Conservation (phyloP, 2,113 vertebrate genomes). For the Centrocercus urophasianus region DNA sequence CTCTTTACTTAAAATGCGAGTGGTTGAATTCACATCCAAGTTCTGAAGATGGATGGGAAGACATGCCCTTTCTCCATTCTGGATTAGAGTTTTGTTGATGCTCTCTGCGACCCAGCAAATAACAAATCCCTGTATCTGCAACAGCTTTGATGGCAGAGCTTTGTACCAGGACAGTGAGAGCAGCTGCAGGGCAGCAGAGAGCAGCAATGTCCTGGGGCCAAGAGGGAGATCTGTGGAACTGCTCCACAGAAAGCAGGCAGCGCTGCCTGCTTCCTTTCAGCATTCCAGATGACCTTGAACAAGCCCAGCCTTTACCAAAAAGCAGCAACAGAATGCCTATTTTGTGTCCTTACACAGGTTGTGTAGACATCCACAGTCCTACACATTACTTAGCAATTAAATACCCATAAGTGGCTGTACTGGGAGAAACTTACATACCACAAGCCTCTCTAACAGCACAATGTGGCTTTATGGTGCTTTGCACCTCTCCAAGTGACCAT, state of each 20-base stretch:
- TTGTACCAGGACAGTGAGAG: neutral
- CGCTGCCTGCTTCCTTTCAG: accelerated
- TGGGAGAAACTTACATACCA: neutral
- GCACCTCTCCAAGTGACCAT: neutral
- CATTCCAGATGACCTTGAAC: neutral
- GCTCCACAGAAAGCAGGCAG: neutral
- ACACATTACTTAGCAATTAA: neutral
- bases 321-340: neutral
- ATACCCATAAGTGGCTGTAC: neutral
- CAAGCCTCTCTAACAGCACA: neutral
- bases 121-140: neutral
- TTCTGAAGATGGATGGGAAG: neutral
- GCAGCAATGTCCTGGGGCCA: neutral
- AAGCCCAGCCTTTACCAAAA: neutral
- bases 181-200: accelerated
- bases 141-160: neutral
- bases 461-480: neutral
- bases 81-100: neutral
- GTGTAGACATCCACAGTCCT: neutral
- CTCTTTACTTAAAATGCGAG: neutral
- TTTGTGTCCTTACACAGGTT: neutral
- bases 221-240: too few species aligned
- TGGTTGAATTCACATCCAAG: neutral
- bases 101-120: neutral
- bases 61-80: neutral